Conservation (phyloP, 2,888 invertebrate genomes). For the Coenonympha arcania region DNA sequence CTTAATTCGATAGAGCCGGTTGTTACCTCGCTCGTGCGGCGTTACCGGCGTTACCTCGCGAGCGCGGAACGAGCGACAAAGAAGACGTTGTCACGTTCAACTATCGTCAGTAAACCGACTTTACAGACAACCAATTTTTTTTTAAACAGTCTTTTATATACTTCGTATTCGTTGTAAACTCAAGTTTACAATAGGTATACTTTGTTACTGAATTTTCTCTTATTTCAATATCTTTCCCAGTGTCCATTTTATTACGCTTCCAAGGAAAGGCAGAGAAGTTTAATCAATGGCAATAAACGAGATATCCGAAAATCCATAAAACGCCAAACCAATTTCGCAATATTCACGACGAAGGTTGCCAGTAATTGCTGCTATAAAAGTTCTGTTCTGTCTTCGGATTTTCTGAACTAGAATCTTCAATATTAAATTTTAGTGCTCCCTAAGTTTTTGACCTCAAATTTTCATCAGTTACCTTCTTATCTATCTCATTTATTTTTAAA, state of each 20-base stretch:
- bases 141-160: too few species aligned
- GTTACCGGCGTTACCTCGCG: too few species aligned
- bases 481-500: conserved; percentile 50
- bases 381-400: conserved; percentile 63
- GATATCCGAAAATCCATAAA: conserved; percentile 57
- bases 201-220: background rate
- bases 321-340: conserved; percentile 59
- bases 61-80: too few species aligned
- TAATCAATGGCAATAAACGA: conserved; percentile 49
- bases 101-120: too few species aligned
- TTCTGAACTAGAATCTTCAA: conserved; percentile 39
- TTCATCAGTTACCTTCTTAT: conserved; percentile 47
- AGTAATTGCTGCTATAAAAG: conserved; percentile 67
- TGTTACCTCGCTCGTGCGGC: too few species aligned
- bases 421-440: conserved; percentile 66
- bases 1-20: too few species aligned
- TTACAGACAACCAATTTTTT: too few species aligned
- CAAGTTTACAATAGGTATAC: too few species aligned
- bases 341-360: conserved; percentile 60
- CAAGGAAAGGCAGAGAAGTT: conserved; percentile 31
- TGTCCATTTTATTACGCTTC: background rate
- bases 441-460: conserved; percentile 56
- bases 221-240: background rate
- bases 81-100: too few species aligned
- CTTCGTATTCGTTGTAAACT: too few species aligned